phyloP scores from a whole-genome alignment of 2,797 vertebrate species.

The Octomys mimax region DNA sequence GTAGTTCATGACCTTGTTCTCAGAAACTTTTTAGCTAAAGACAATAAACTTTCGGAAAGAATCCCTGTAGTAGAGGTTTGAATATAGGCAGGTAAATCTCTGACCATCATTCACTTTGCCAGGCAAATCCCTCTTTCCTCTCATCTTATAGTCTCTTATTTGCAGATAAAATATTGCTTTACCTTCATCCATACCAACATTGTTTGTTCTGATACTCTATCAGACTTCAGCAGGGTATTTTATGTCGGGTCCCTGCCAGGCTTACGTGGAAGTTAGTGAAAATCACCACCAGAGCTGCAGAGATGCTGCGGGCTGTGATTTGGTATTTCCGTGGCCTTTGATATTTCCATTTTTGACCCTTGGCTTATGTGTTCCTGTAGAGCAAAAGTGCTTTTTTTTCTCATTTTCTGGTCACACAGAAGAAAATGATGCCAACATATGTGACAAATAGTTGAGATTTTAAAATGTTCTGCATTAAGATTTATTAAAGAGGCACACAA shows the following conservation, averaged over 20 bases:
- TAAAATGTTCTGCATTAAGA: slow-evolving; percentile 23
- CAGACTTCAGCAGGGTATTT: neutral
- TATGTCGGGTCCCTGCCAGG: neutral
- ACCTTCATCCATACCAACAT: neutral
- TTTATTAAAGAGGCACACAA: slow-evolving; percentile 11
- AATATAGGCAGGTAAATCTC: neutral
- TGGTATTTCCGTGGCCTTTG: neutral
- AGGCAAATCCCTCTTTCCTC: neutral
- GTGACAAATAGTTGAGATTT: neutral
- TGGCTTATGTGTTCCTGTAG: neutral
- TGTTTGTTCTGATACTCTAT: neutral
- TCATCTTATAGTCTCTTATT: neutral
- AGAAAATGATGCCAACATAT: neutral
- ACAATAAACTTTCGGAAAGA: neutral
- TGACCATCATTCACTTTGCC: neutral
- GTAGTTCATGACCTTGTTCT: neutral
- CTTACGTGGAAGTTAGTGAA: neutral
- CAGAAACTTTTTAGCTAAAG: neutral
- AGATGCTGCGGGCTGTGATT: neutral
- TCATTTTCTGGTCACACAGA: neutral
- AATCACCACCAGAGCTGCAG: neutral
- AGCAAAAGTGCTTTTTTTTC: neutral
- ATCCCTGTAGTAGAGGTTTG: neutral
- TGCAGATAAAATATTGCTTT: neutral
- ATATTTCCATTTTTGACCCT: no score